Conservation (phyloP, 2,113 vertebrate species). For the Butastur rufipennis region DNA sequence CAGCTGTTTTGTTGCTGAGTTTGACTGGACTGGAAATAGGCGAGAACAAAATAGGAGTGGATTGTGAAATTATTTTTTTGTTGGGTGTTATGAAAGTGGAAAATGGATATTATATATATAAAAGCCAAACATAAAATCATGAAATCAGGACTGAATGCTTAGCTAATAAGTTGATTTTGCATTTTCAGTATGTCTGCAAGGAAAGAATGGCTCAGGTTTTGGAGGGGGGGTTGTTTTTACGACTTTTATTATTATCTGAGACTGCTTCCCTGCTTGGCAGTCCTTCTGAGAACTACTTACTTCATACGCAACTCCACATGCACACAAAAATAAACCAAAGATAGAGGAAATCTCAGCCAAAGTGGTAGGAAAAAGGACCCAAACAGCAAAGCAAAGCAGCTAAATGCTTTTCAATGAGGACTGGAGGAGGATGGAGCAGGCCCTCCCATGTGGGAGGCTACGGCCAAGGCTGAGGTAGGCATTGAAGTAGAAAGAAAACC, state of each 20-base stretch:
- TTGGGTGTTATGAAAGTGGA: neutral
- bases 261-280: neutral
- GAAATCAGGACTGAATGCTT: constrained; percentile 42
- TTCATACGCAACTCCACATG: neutral
- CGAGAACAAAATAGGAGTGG: neutral
- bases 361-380: neutral
- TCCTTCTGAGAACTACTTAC: neutral
- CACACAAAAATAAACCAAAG: neutral
- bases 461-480: neutral
- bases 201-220: neutral
- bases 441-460: neutral
- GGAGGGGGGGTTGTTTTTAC: neutral
- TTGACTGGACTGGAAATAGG: neutral
- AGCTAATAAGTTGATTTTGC: constrained; percentile 26
- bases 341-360: neutral
- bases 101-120: neutral
- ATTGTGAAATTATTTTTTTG: neutral
- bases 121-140: constrained; percentile 55
- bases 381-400: neutral
- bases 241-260: neutral
- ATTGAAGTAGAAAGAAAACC: neutral
- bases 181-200: neutral
- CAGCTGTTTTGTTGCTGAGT: constrained; percentile 35
- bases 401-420: neutral
- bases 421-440: neutral